phyloP scores from a whole-genome alignment of 2,888 invertebrate species.

The Tromatobia lineatoria region DNA sequence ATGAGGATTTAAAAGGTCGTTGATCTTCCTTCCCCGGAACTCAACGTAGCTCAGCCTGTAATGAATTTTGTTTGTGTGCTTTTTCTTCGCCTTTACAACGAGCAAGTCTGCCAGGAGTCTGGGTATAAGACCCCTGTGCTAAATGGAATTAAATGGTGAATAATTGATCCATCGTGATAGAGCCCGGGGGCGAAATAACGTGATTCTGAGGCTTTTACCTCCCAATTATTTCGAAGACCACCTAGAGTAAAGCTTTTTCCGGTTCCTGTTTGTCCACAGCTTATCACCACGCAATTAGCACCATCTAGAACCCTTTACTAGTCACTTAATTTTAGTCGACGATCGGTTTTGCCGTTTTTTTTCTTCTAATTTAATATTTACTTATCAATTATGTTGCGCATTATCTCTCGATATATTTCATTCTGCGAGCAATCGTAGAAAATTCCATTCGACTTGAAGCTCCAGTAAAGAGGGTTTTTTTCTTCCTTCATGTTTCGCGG shows the following conservation, averaged over 20 bases:
- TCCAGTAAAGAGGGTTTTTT: constrained; percentile 82
- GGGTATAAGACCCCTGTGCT: constrained; percentile 85
- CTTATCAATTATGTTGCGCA: constrained; percentile 81
- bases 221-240: constrained; percentile 74
- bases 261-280: constrained; percentile 85
- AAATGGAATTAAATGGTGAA: constrained; percentile 66
- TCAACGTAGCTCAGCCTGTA: constrained; percentile 84
- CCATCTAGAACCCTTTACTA: constrained; percentile 77
- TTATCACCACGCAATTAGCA: constrained; percentile 80
- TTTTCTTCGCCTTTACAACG: constrained; percentile 75
- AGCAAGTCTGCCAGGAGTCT: constrained; percentile 83
- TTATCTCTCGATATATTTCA: constrained; percentile 80
- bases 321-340: constrained; percentile 30
- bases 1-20: constrained; percentile 81
- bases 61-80: constrained; percentile 78
- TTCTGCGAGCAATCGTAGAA: constrained; percentile 83
- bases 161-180: background rate
- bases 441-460: constrained; percentile 83
- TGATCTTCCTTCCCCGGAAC: constrained; percentile 78
- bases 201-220: constrained; percentile 62
- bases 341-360: constrained; percentile 18
- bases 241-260: constrained; percentile 75
- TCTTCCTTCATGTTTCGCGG: constrained; percentile 77
- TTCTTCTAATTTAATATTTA: constrained; percentile 70
- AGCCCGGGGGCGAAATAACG: background rate